Conservation (phyloP, 2,888 invertebrate genomes). For the Tuberolachnus salignus region DNA sequence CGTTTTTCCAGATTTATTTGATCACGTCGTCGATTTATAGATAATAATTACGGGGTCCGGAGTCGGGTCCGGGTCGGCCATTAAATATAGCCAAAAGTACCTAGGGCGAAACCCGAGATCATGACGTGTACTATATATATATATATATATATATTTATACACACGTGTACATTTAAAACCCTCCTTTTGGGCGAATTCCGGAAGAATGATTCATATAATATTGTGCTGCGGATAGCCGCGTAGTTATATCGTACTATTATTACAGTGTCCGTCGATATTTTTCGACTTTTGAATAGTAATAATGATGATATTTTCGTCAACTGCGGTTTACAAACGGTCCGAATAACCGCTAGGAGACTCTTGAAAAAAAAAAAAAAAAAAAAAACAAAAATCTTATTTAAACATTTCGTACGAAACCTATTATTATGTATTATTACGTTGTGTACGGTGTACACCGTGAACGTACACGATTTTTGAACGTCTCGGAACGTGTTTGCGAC, state of each 20-base stretch:
- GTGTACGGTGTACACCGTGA: not conserved
- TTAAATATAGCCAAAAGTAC: constrained; percentile 27
- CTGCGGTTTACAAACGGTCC: too few species aligned
- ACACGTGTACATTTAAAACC: not conserved
- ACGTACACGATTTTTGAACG: not conserved
- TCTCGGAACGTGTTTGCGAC: not conserved
- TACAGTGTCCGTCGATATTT: not conserved
- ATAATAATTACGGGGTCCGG: constrained; percentile 56
- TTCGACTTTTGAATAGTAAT: constrained; percentile 18
- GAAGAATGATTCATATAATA: constrained; percentile 40
- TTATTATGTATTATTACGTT: not conserved
- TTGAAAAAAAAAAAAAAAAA: not conserved
- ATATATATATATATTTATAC: too few species aligned
- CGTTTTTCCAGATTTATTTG: constrained; percentile 49
- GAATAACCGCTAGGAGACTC: too few species aligned
- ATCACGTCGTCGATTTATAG: constrained; percentile 55
- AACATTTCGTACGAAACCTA: not conserved
- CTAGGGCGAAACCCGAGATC: constrained; percentile 55
- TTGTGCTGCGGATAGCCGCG: too few species aligned
- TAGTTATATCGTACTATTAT: too few species aligned
- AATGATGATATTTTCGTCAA: too few species aligned
- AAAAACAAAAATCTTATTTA: constrained; percentile 6
- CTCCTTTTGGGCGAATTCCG: constrained; percentile 50
- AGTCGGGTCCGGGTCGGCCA: constrained; percentile 20
- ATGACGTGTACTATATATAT: not conserved